phyloP scores from a whole-genome alignment of 2,797 vertebrate genomes.

The Graptemys geographica region DNA sequence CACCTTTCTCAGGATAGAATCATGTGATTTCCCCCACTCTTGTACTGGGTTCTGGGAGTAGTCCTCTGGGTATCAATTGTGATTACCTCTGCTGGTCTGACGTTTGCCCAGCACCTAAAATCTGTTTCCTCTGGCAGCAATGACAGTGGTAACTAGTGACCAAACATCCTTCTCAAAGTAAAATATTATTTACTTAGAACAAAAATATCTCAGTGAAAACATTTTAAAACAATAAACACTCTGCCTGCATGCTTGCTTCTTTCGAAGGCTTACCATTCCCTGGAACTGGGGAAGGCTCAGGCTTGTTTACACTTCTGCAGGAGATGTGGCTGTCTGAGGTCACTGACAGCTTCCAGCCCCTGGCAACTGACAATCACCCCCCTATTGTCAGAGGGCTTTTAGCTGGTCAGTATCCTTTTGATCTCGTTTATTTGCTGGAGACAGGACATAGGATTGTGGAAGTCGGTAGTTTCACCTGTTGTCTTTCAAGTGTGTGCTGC shows the following conservation, averaged over 20 bases:
- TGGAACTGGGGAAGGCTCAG: neutral
- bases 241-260: neutral
- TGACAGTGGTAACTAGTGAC: neutral
- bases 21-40: neutral
- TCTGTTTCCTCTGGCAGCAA: neutral
- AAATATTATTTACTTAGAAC: neutral
- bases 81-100: neutral
- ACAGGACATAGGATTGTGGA: neutral
- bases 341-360: neutral
- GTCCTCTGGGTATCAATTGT: neutral
- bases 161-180: neutral
- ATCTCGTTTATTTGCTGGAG: neutral
- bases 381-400: neutral
- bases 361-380: neutral
- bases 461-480: neutral
- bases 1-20: neutral
- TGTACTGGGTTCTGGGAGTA: neutral
- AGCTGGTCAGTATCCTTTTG: neutral
- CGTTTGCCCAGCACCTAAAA: neutral
- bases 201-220: neutral
- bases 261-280: neutral
- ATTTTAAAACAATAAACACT: neutral
- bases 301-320: neutral
- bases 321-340: neutral
- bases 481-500: neutral